Evolutionary conservation across 2,113 vertebrate genomes (phyloP), one percentile per base, ranked within the genome.

Genomic region (Colius striatus): DNA sequence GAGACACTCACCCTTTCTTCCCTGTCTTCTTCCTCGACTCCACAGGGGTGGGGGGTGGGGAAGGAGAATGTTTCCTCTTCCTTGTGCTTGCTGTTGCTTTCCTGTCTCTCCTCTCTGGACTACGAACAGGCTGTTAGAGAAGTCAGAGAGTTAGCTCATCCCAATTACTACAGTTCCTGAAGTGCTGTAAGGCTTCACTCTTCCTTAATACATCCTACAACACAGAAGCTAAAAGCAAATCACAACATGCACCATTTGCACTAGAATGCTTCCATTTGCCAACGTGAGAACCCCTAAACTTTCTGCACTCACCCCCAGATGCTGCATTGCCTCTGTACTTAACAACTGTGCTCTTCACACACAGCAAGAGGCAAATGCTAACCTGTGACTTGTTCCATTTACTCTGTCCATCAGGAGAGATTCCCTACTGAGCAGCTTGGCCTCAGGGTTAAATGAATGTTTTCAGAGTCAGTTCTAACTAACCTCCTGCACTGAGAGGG

Each of bases 51-150:
- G 98, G 98, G 16, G 99, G 99, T 26, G 99, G 99, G 5, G 99
- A 99, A 61, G 99, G 99, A 3, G 99, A 99, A 90, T 99, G 99
- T 60, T 99, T 99, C 91, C 99, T 99, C 97, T 99, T 99, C 94
- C 99, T 98, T 38, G 98, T 97, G 2, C 98, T 98, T 2, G 98
- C 98, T 77, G 98, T 98, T 61, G 99, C 98, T 96, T 99, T 99
- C 97, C 99, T 98, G 96, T 99, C 99, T 97, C 99, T 99, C 90
- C 99, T 98, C 97, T 99, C 99, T 0, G 99, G 99, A 74, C 99
- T 99, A 96, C 99, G 98, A 86, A 99, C 99, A 92, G 99, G 99
- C 99, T 99, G 98, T 38, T 9, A 6, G 63, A 85, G 85, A 94
- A 57, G 54, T 5, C 54, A 89, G 65, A 3, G 2, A 11, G 7